phyloP scores from a whole-genome alignment of 1,140 invertebrate species.

The Drosophila ficusphila region DNA sequence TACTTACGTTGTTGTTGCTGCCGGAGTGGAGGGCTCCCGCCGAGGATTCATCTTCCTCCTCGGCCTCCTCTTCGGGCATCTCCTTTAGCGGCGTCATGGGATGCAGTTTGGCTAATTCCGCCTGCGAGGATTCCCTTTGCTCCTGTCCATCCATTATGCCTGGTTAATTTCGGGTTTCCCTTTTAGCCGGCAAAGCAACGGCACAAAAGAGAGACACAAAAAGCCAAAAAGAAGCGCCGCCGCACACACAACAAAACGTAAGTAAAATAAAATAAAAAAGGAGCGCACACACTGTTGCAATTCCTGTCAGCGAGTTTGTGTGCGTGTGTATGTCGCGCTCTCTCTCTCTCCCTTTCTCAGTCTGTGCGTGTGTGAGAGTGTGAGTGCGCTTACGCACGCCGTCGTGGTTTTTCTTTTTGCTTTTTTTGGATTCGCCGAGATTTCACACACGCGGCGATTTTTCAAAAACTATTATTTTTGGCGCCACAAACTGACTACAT shows the following conservation, averaged over 20 bases:
- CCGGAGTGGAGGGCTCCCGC: slow-evolving; percentile 11
- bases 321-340: background rate
- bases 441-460: slow-evolving; percentile 14
- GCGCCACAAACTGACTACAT: slow-evolving; percentile 6
- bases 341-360: slow-evolving; percentile 1
- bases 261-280: slow-evolving; percentile 33
- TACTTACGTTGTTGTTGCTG: slow-evolving; percentile 50
- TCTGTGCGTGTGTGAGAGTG: slow-evolving; percentile 7
- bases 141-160: slow-evolving; percentile 62
- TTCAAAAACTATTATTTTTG: slow-evolving; percentile 9
- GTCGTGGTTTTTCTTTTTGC: slow-evolving; percentile 5
- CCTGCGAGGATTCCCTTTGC: slow-evolving; percentile 7
- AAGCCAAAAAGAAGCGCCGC: slow-evolving; percentile 40
- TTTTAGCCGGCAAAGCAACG: slow-evolving; percentile 40
- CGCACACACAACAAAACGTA: slow-evolving; percentile 40
- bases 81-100: slow-evolving; percentile 32
- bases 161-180: slow-evolving; percentile 29
- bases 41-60: slow-evolving; percentile 25
- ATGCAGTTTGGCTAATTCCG: slow-evolving; percentile 12
- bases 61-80: slow-evolving; percentile 7
- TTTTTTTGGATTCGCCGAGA: background rate
- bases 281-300: slow-evolving; percentile 66
- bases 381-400: slow-evolving; percentile 34
- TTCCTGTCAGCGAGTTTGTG: slow-evolving; percentile 20
- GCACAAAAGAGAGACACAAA: slow-evolving; percentile 41